Conservation (phyloP, 2,888 invertebrate genomes). For the Drosophila nr. perissopoda region DNA sequence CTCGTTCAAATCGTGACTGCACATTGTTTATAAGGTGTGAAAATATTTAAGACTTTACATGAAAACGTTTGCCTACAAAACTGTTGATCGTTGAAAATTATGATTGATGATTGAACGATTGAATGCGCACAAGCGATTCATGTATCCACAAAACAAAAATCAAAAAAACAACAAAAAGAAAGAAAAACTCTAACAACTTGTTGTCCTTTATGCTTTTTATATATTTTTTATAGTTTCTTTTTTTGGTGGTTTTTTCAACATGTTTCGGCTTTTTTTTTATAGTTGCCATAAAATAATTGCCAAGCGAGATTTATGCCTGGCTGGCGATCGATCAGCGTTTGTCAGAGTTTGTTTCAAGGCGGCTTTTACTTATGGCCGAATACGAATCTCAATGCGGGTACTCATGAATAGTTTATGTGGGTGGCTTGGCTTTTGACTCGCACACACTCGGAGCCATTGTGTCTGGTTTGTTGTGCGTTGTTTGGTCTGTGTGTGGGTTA, state of each 20-base stretch:
- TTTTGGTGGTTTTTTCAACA: constrained; percentile 24
- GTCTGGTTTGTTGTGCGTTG: constrained; percentile 68
- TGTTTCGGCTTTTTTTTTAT: constrained; percentile 33
- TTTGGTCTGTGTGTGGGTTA: constrained; percentile 66
- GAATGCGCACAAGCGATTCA: constrained; percentile 61
- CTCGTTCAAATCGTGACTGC: constrained; percentile 76
- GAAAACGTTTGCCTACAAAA: constrained; percentile 81
- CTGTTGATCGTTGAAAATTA: constrained; percentile 83
- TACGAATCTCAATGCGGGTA: constrained; percentile 42
- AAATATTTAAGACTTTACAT: constrained; percentile 82
- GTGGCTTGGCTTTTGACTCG: constrained; percentile 50
- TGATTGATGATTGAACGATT: constrained; percentile 82
- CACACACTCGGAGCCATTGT: constrained; percentile 68
- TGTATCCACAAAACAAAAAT: constrained; percentile 4
- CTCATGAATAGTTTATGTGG: constrained; percentile 58
- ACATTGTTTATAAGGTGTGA: constrained; percentile 82
- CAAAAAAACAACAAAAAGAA: constrained; percentile 10
- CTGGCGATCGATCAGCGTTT: constrained; percentile 75
- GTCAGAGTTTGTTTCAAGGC: constrained; percentile 63
- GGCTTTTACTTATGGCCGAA: constrained; percentile 34
- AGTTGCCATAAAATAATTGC: constrained; percentile 73
- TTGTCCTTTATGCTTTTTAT: constrained; percentile 65
- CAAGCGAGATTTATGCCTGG: constrained; percentile 67
- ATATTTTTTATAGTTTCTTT: constrained; percentile 19
- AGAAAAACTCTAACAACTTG: constrained; percentile 61